Evolutionary conservation across 2,113 vertebrate species (phyloP).

Genomic region (Mesocricetus auratus): DNA sequence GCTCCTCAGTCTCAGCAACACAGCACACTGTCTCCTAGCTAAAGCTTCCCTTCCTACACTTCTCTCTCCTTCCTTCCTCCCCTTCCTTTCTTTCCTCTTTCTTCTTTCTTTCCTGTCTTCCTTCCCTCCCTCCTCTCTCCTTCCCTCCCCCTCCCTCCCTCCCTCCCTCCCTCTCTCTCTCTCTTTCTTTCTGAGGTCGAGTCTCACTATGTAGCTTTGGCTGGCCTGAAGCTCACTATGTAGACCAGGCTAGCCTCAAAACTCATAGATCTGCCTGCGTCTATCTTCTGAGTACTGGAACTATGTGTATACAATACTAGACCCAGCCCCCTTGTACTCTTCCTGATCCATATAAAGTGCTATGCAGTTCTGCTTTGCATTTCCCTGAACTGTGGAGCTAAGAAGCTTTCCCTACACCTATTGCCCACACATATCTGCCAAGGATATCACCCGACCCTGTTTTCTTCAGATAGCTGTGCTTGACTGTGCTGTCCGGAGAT

Average conservation of each 20-base stretch:
- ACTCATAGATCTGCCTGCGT: neutral
- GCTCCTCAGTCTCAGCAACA: neutral
- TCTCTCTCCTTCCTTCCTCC: no score
- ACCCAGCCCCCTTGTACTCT: neutral
- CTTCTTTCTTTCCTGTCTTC: no score
- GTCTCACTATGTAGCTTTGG: neutral
- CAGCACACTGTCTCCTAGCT: neutral
- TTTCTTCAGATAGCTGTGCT: neutral
- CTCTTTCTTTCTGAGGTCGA: neutral
- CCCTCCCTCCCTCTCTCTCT: neutral
- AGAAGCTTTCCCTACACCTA: neutral
- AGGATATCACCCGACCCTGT: neutral
- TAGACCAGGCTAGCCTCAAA: neutral
- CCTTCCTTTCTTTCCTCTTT: no score
- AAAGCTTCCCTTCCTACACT: neutral
- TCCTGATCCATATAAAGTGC: neutral
- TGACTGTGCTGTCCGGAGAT: neutral
- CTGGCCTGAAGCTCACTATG: neutral
- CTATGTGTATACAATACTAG: neutral
- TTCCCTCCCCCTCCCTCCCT: rapidly evolving
- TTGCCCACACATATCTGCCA: neutral
- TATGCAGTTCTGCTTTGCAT: neutral
- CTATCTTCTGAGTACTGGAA: neutral
- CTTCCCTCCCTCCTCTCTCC: no score
- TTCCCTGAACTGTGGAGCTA: neutral